Conservation (phyloP, 1,140 invertebrate genomes). For the Drosophila truncata region DNA sequence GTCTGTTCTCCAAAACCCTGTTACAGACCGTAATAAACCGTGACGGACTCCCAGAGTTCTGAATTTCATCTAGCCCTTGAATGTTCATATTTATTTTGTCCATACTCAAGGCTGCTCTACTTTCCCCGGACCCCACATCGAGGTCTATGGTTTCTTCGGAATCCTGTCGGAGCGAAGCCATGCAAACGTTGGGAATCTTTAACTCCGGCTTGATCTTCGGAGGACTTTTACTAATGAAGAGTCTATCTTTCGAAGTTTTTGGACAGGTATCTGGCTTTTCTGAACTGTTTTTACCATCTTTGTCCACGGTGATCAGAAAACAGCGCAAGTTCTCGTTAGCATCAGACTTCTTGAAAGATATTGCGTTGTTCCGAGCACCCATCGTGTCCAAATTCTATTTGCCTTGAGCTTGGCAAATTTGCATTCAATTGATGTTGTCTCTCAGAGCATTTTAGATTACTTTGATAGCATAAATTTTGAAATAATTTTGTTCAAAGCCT, state of each 20-base stretch:
- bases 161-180: slow-evolving; percentile 45
- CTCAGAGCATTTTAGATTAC: slow-evolving; percentile 4
- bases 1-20: slow-evolving; percentile 35
- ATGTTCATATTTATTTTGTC: background rate
- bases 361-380: background rate
- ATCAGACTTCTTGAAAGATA: background rate
- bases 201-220: background rate
- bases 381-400: slow-evolving; percentile 3
- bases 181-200: slow-evolving; percentile 30
- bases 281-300: slow-evolving; percentile 34
- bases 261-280: background rate
- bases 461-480: background rate
- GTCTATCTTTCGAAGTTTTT: background rate
- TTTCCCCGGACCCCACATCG: background rate
- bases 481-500: background rate
- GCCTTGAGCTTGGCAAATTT: background rate
- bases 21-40: slow-evolving; percentile 44
- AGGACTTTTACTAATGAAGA: background rate
- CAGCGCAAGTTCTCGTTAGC: slow-evolving; percentile 16
- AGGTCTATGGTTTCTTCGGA: background rate
- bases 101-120: background rate
- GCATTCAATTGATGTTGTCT: background rate
- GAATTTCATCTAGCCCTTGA: slow-evolving; percentile 3
- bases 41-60: background rate
- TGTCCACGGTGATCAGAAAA: slow-evolving; percentile 46